phyloP scores from a whole-genome alignment of 2,113 vertebrate species.

The Poeciliopsis occidentalis region DNA sequence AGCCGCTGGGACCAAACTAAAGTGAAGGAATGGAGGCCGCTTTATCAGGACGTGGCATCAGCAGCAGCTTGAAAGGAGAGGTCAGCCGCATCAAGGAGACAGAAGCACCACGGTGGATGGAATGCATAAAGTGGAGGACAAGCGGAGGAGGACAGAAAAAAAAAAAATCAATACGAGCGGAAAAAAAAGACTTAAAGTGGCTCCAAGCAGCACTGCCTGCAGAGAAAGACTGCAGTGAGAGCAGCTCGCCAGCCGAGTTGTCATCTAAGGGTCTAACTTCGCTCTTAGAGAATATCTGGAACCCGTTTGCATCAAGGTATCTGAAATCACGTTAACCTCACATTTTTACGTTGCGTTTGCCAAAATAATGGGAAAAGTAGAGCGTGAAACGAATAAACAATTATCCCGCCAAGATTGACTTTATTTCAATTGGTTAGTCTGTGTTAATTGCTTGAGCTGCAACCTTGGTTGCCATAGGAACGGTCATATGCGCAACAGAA shows the following conservation, averaged over 20 bases:
- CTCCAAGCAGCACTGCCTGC: neutral
- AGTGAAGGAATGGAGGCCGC: neutral
- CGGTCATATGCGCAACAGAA: neutral
- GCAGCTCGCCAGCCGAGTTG: neutral
- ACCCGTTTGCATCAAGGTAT: neutral
- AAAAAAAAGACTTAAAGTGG: neutral
- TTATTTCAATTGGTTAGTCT: neutral
- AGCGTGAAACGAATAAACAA: neutral
- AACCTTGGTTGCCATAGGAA: neutral
- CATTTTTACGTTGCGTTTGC: no score
- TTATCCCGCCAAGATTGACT: neutral
- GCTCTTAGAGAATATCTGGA: neutral
- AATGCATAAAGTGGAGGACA: neutral
- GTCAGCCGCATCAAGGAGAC: neutral
- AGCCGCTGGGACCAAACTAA: neutral
- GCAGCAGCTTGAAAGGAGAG: neutral
- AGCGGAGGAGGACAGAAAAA: neutral
- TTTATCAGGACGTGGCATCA: neutral
- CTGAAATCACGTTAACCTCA: no score
- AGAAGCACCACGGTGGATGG: neutral
- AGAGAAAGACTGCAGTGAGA: neutral
- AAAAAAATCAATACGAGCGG: neutral
- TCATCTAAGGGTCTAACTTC: neutral
- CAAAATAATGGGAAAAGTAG: no score
- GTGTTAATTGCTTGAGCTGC: neutral